Evolutionary conservation across 2,888 invertebrate genomes (phyloP).

Genomic region (Phengaris alcon): DNA sequence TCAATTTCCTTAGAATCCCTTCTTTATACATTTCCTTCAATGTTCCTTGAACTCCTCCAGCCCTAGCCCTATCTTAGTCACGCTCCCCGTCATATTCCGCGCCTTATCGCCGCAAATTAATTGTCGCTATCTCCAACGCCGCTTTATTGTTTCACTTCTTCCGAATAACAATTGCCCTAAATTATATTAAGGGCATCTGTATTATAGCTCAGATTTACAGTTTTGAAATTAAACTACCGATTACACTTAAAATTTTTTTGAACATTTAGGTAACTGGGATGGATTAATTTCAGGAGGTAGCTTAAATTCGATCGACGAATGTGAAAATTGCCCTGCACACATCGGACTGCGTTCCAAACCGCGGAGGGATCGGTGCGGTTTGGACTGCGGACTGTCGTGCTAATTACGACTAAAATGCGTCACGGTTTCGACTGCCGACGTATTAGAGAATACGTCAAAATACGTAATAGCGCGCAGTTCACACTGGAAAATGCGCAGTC

Average conservation of each 20-base stretch:
- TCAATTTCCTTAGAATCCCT: neutral
- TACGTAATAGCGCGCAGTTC: too few relatives aligned
- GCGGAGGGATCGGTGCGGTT: too few relatives aligned
- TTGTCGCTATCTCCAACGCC: constrained; percentile 53
- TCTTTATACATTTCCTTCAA: neutral
- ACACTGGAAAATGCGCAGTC: too few relatives aligned
- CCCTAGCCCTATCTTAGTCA: constrained; percentile 58
- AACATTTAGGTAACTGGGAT: neutral
- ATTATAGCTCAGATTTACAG: neutral
- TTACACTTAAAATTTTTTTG: neutral
- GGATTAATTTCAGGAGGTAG: too few relatives aligned
- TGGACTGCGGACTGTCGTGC: too few relatives aligned
- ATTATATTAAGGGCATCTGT: neutral
- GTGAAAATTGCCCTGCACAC: too few relatives aligned
- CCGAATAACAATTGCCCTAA: constrained; percentile 4
- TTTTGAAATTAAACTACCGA: neutral
- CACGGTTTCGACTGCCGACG: too few relatives aligned
- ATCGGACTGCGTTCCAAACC: too few relatives aligned
- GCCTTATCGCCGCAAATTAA: constrained; percentile 76
- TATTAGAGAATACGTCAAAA: too few relatives aligned
- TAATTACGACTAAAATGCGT: too few relatives aligned
- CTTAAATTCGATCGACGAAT: too few relatives aligned
- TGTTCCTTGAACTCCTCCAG: constrained; percentile 39
- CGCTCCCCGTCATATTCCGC: constrained; percentile 70
- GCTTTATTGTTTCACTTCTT: constrained; percentile 32